Evolutionary conservation across 2,888 invertebrate species (phyloP).

Genomic region (Dolichomitus sp.): DNA sequence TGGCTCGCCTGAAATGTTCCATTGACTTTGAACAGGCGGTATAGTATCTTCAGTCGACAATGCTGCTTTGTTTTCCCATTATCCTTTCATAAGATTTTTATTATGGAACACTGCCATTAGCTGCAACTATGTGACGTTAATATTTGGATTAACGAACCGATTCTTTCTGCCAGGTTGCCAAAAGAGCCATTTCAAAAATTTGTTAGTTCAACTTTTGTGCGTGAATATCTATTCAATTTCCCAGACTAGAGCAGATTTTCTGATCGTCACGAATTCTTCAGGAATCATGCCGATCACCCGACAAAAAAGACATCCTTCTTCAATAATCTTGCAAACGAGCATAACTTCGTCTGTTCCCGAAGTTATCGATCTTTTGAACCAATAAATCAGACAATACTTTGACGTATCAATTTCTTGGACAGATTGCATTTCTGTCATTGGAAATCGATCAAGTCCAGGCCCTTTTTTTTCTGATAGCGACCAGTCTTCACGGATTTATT

Average conservation of each 20-base stretch:
- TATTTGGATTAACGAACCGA: neutral
- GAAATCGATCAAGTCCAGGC: neutral
- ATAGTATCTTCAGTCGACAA: neutral
- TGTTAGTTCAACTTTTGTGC: too few species aligned
- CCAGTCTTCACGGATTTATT: neutral
- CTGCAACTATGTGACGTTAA: neutral
- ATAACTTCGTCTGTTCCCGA: neutral
- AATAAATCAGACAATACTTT: neutral
- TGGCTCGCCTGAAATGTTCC: slow-evolving; percentile 1
- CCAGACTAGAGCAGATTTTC: too few species aligned
- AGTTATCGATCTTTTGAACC: neutral
- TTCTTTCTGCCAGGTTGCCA: too few species aligned
- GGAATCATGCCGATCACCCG: too few species aligned
- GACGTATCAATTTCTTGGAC: neutral
- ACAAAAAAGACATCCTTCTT: too few species aligned
- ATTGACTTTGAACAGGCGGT: neutral
- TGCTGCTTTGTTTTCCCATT: slow-evolving; percentile 13
- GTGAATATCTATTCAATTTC: too few species aligned
- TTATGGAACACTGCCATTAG: neutral
- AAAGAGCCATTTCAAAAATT: too few species aligned
- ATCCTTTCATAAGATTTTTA: neutral
- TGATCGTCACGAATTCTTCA: too few species aligned
- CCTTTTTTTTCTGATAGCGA: neutral
- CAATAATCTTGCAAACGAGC: too few species aligned
- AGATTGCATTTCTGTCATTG: neutral